phyloP scores from a whole-genome alignment of 2,113 vertebrate genomes.

The Seriola aureovittata region DNA sequence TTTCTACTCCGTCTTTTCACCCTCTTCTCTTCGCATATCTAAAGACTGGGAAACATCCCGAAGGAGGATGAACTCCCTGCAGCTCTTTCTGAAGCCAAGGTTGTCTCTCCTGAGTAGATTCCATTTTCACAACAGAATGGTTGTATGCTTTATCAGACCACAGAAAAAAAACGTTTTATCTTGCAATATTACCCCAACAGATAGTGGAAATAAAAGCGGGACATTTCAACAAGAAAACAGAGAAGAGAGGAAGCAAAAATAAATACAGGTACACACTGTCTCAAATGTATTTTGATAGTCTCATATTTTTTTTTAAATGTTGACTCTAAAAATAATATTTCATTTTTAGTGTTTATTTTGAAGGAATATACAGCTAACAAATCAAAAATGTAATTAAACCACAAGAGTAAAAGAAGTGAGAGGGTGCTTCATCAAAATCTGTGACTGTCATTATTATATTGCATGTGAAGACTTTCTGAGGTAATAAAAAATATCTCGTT shows the following conservation, averaged over 20 bases:
- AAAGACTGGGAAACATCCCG: not conserved
- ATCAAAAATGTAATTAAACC: not conserved
- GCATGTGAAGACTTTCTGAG: not conserved
- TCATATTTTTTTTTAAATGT: not conserved
- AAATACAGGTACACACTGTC: not conserved
- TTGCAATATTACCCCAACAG: not conserved
- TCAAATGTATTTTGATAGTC: not conserved
- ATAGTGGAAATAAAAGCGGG: not conserved
- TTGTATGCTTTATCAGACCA: constrained; percentile 3
- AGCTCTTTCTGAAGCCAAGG: constrained; percentile 21
- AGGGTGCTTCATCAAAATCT: not conserved
- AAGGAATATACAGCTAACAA: not conserved
- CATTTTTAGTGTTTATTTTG: not conserved
- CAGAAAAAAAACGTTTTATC: constrained; percentile 21
- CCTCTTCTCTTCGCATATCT: not conserved
- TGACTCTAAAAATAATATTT: not conserved
- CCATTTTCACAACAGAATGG: constrained; percentile 19
- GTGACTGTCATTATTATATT: not conserved
- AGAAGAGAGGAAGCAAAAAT: not conserved
- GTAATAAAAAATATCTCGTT: not conserved
- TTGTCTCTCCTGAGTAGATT: constrained; percentile 16
- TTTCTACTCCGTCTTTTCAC: not conserved
- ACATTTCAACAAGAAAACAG: not conserved
- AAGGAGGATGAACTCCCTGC: constrained; percentile 1
- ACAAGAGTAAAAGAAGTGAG: not conserved